These are phyloP conservation scores for Argyrosomus regius DNA, from an alignment of 2,797 vertebrate species.

Conservation along the genomic window DNA sequence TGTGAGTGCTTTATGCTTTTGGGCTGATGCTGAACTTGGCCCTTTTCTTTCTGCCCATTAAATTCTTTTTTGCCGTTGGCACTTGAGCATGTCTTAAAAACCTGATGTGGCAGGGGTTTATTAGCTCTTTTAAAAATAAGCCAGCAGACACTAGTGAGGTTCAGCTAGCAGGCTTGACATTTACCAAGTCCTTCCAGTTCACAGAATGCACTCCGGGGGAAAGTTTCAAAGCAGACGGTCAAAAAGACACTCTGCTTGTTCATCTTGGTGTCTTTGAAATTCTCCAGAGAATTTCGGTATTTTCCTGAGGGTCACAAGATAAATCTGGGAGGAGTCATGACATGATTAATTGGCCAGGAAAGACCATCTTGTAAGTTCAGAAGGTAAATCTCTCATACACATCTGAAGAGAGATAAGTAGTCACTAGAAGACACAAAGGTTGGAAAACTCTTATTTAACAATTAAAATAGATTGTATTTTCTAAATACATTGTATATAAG, in stretches of 20 bases:
- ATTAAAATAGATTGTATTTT: neutral
- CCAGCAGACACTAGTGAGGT: slow-evolving; percentile 17
- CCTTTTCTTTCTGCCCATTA: neutral
- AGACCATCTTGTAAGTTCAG: no score
- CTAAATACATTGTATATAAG: neutral
- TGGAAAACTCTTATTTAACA: neutral
- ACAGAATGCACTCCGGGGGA: slow-evolving; percentile 29
- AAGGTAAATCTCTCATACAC: neutral
- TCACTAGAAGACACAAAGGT: neutral
- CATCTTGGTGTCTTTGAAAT: slow-evolving; percentile 7
- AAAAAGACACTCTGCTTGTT: slow-evolving; percentile 13
- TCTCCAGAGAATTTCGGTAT: neutral
- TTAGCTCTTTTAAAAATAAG: slow-evolving; percentile 39
- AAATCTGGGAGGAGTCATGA: neutral
- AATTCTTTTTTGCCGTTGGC: slow-evolving; percentile 20
- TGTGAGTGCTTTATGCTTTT: neutral
- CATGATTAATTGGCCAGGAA: neutral
- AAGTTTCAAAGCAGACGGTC: neutral
- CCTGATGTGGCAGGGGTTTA: slow-evolving; percentile 38
- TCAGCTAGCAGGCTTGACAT: slow-evolving; percentile 52
- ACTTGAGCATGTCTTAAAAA: slow-evolving; percentile 11
- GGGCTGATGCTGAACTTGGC: neutral
- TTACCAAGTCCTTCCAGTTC: slow-evolving; percentile 54
- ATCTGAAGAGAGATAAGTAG: neutral
- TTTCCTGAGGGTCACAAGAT: neutral